phyloP scores from a whole-genome alignment of 2,113 vertebrate genomes.

The Butorides virescens region DNA sequence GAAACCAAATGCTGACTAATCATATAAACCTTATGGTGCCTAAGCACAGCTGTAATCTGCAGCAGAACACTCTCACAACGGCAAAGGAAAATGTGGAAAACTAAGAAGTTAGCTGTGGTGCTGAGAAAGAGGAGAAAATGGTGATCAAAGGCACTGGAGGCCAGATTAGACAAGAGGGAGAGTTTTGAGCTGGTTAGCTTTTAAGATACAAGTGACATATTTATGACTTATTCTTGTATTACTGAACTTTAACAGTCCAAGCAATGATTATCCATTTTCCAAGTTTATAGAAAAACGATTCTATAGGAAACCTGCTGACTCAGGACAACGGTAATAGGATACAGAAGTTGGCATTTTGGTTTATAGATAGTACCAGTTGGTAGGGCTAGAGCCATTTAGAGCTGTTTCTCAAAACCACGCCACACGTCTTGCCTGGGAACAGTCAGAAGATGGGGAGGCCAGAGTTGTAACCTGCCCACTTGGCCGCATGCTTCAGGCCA shows the following conservation, averaged over 20 bases:
- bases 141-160: constrained; percentile 45
- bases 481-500: neutral
- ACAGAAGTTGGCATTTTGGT: neutral
- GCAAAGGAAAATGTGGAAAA: constrained; percentile 3
- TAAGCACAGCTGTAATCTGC: constrained; percentile 57
- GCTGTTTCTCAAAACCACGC: neutral
- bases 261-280: neutral
- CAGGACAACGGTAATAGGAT: neutral
- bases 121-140: constrained; percentile 20
- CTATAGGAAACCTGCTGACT: constrained; percentile 20
- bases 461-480: neutral
- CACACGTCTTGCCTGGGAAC: rapidly evolving
- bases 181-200: constrained; percentile 14
- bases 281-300: neutral
- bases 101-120: neutral
- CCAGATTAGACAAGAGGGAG: neutral
- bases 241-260: constrained; percentile 11
- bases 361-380: neutral
- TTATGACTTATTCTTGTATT: constrained; percentile 49
- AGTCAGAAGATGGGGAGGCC: neutral
- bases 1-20: constrained; percentile 73
- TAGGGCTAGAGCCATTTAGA: neutral
- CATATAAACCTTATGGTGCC: constrained; percentile 60
- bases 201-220: constrained; percentile 38
- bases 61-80: constrained; percentile 21